Evolutionary conservation across 2,797 vertebrate species (phyloP), one percentile per base, ranked within the genome.

Genomic region (Cygnus olor): DNA sequence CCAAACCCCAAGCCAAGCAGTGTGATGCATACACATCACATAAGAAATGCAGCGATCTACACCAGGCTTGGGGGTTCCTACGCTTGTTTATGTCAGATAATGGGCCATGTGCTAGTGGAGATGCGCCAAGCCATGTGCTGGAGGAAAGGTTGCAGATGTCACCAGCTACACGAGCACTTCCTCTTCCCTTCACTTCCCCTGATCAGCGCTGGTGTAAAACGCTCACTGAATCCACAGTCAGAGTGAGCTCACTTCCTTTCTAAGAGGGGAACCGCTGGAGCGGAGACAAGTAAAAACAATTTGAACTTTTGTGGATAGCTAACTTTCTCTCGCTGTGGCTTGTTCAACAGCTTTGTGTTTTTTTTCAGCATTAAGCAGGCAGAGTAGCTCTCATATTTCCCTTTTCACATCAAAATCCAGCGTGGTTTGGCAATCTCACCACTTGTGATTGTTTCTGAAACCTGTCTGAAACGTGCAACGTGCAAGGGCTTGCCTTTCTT

Each of bases 351-450:
- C 86, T 92, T 95, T 86, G 66, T 21, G 54, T 34, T 92, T 89
- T 90, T 66, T 70, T 79, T 93, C 14, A 17, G 61, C 18, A 1
- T 85, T 80, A 89, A 68, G 60, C 34, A 80, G 73, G 76, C 86
- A 84, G 81, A n/a, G 65, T 66, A 72, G 82, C 64, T 91, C 84
- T 94, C 91, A 10, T 66, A 90, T 95, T 94, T 80, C 78, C 91
- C 92, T 85, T 83, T 97, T 96, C 91, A 47, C 95, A 92, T 95
- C 94, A 95, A 95, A 96, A 93, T 95, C 80, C 85, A 86, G 88
- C 91, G 85, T 47, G 36, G 73, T 94, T 96, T 96, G 95, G 95
- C 96, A 96, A 78, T 34, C 85, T 93, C 57, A 49, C 88, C 61
- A 27, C 90, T 86, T 82, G 77, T 54, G 94, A 93, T 84, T 84